Evolutionary conservation across 2,113 vertebrate genomes (phyloP), one percentile per base, ranked within the genome.

Genomic region (Syrrhaptes paradoxus): DNA sequence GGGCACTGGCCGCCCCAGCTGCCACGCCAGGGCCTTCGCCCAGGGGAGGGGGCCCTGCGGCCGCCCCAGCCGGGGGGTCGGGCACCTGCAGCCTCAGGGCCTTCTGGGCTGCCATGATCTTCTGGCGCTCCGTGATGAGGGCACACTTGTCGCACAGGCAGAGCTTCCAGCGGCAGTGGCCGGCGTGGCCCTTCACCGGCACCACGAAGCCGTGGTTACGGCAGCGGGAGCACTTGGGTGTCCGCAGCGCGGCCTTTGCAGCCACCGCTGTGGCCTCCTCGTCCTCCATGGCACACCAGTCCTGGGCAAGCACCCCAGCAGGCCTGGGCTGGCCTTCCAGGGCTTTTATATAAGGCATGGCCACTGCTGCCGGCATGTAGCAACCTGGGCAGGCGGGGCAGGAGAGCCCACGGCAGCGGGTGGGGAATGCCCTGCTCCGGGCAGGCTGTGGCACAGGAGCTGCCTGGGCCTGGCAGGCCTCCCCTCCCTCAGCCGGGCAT

Each of bases 141-240:
- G 92, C 92, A 43, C 99, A 99, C 90, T 99, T 99, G 65, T 98
- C 97, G 41, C 99, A 99, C 46, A 58, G 51, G 96, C 99, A 99
- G 17, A 89, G 88, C 89, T 98, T 97, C 97, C 98, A 99, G 85
- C 85, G 97, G 66, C 98, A 99, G 19, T 96, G 97, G 15, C 98
- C 98, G 1, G 98, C 88, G 6, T 99, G 98, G 63, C 99, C 98
- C 84, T 98, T 98, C 78, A 98, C 97, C 0, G 97, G 98, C 54
- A 98, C 98, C 87, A 98, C 86, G 26, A 98, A 97, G 34, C 98
- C 99, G 0, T 99, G 99, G 93, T 99, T 99, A 19, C 98, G 96
- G 95, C 99, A 99, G 55, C 98, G 97, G 1, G 98, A 98, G 82
- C 98, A 99, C 86, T 98, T 99, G 2, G 98, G 99, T 9, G 92